Evolutionary conservation across 1,140 invertebrate species (phyloP), one percentile per base, ranked within the genome.

Genomic region (Drosophila eugracilis): DNA sequence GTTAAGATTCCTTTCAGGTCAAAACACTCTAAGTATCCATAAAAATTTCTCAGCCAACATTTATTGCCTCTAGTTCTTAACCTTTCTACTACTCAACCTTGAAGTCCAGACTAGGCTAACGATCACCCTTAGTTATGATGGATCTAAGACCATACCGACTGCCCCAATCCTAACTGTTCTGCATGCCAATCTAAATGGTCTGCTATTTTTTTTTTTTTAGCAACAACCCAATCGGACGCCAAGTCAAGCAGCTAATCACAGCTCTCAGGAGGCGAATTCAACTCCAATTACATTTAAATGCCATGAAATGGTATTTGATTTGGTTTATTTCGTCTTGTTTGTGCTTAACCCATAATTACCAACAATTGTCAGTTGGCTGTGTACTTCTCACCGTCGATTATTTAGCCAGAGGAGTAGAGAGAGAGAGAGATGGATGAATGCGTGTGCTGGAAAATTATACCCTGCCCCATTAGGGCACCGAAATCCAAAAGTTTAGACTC

Each of bases 221-320:
- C 28, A 32, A 36, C 59, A 55, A 62, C 19, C 26, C 30, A 59
- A 15, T 45, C 32, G 15, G 37, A 24, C 34, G 17, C 34, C 26
- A 12, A 63, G 36, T 58, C 36, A 32, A 57, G 49, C 42, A 54
- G 54, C 36, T 84, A 84, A 80, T 72, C 75, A 84, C 71, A 48
- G 57, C 73, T 62, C 72, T 76, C 44, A 59, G 62, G 45, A 66
- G 58, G 44, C 60, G 66, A 76, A 73, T 75, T 60, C 71, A 80
- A 75, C 63, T 85, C 71, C 52, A 84, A 84, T 85, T 85, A 86
- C 63, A 81, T 85, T 85, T 86, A 86, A 86, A 86, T 81, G 83
- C 83, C 81, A 86, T 86, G 83, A 86, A 88, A 86, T 86, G 77
- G 39, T 74, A 81, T 80, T 85, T 85, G 81, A 81, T 86, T 85